phyloP scores from a whole-genome alignment of 1,140 invertebrate species.

The Macrotrachela quadricornifera region DNA sequence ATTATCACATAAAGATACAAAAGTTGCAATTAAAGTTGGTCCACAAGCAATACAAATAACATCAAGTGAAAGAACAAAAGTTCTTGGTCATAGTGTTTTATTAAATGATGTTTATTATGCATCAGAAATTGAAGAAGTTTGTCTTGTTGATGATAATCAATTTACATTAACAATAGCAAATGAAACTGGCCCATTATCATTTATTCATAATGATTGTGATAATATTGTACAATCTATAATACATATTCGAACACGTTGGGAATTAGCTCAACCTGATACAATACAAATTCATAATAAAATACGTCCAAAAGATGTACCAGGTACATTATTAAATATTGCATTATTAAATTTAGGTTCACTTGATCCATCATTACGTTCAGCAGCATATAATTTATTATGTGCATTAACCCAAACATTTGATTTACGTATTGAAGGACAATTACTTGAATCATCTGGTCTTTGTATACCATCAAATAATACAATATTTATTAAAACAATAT shows the following conservation, averaged over 20 bases:
- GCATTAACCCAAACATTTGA: slow-evolving; percentile 87
- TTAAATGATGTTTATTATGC: slow-evolving; percentile 95
- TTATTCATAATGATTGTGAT: slow-evolving; percentile 94
- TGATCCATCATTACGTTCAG: slow-evolving; percentile 76
- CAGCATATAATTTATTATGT: slow-evolving; percentile 86
- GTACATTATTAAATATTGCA: slow-evolving; percentile 80
- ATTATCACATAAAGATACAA: slow-evolving; percentile 86
- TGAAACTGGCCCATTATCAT: slow-evolving; percentile 76
- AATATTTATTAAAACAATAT: slow-evolving; percentile 88
- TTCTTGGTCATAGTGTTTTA: slow-evolving; percentile 68
- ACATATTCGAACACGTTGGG: slow-evolving; percentile 85
- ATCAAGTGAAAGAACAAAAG: slow-evolving; percentile 82
- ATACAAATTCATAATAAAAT: slow-evolving; percentile 91
- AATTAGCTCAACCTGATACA: slow-evolving; percentile 78
- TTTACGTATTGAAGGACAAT: slow-evolving; percentile 82
- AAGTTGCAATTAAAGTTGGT: slow-evolving; percentile 86
- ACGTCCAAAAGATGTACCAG: slow-evolving; percentile 83
- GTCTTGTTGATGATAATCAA: slow-evolving; percentile 87
- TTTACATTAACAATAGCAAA: slow-evolving; percentile 86
- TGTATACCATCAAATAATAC: slow-evolving; percentile 96
- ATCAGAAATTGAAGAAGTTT: slow-evolving; percentile 91
- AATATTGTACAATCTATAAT: slow-evolving; percentile 89
- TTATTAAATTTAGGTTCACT: slow-evolving; percentile 78
- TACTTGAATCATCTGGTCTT: slow-evolving; percentile 72
- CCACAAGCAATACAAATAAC: slow-evolving; percentile 88